Evolutionary conservation across 1,140 invertebrate species (phyloP).

Genomic region (Venustaconcha ellipsiformis): DNA sequence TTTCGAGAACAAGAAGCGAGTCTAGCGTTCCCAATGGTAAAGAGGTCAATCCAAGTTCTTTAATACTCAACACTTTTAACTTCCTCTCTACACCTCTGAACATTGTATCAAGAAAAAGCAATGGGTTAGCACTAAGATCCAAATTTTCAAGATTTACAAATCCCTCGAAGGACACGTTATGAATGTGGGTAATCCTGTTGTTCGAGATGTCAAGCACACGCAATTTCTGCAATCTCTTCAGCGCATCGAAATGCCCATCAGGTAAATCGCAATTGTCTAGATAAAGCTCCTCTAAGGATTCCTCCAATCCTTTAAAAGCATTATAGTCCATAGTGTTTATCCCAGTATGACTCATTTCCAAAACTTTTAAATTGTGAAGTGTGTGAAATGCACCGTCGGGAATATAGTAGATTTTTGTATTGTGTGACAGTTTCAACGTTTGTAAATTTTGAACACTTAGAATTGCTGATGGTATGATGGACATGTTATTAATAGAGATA

Average conservation of each 20-base stretch:
- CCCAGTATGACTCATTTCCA: slow-evolving; percentile 22
- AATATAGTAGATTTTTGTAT: slow-evolving; percentile 21
- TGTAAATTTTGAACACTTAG: slow-evolving; percentile 15
- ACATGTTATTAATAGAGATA: slow-evolving; percentile 23
- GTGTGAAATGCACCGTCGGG: slow-evolving; percentile 24
- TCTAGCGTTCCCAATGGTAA: slow-evolving; percentile 16
- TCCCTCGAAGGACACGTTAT: slow-evolving; percentile 28
- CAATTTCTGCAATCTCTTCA: slow-evolving; percentile 16
- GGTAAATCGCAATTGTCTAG: slow-evolving; percentile 17
- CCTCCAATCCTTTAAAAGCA: slow-evolving; percentile 19
- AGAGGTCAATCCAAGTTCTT: slow-evolving; percentile 10
- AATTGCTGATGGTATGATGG: slow-evolving; percentile 5
- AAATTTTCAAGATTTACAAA: slow-evolving; percentile 23
- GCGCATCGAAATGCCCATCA: slow-evolving; percentile 22
- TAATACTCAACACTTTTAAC: slow-evolving; percentile 17
- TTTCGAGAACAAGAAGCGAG: slow-evolving; percentile 5
- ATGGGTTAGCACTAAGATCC: slow-evolving; percentile 21
- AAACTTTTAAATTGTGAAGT: slow-evolving; percentile 3
- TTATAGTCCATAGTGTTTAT: slow-evolving; percentile 11
- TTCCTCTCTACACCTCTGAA: slow-evolving; percentile 26
- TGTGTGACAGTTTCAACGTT: slow-evolving; percentile 24
- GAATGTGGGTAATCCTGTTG: slow-evolving; percentile 28
- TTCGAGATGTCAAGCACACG: slow-evolving; percentile 24
- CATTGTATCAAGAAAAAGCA: slow-evolving; percentile 24
- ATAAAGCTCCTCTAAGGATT: slow-evolving; percentile 6